Conservation (phyloP, 2,113 vertebrate species). For the Oxyruncus cristatus region DNA sequence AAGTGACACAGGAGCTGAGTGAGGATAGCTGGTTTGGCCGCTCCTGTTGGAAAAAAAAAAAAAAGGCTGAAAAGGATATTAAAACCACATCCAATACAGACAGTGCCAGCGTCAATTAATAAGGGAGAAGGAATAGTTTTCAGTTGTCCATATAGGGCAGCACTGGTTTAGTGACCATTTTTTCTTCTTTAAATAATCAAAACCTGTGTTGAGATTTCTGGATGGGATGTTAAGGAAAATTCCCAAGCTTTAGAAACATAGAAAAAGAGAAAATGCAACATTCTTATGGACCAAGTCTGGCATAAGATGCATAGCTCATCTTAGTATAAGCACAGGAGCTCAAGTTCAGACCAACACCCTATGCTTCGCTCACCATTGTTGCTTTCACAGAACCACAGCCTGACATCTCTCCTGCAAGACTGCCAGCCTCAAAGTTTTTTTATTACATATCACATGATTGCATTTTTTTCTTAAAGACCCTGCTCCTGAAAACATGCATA, state of each 20-base stretch:
- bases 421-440: background rate
- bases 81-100: background rate
- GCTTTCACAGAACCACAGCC: background rate
- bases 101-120: background rate
- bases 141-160: background rate
- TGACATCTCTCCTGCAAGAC: background rate
- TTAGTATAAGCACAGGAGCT: background rate
- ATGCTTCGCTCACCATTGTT: background rate
- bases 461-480: background rate
- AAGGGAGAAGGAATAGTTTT: background rate
- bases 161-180: background rate
- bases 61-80: background rate
- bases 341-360: background rate
- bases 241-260: background rate
- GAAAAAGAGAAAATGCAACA: background rate
- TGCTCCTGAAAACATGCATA: constrained; percentile 1
- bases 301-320: background rate
- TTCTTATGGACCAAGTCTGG: background rate
- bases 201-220: background rate
- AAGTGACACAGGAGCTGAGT: background rate
- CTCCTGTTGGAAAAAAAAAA: background rate
- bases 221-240: background rate
- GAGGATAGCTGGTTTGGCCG: background rate
- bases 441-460: background rate
- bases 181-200: background rate